Base-by-base conservation (phyloP, 2,113 vertebrate species). In the Syngnathus floridae region DNA sequence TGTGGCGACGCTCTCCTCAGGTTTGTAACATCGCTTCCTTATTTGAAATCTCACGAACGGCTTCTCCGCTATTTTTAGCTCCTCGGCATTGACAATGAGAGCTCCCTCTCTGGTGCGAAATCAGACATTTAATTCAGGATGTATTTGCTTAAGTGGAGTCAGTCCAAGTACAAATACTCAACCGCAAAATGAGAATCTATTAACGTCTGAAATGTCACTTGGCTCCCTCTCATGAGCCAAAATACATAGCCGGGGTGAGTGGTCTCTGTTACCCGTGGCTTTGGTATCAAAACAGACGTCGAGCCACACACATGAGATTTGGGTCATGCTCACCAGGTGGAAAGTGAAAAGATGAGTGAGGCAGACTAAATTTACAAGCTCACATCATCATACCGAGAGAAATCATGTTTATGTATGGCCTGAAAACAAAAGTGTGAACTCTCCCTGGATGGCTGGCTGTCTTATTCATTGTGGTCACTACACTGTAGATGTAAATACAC, bases 291-390 rank as follows among this genome's bases (percentile, higher is more conserved):
- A 74, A 78, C 65, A 67, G 75, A 74, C 72, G 79, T 65, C 56
- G 64, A 72, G 82, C 70, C 58, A 31, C 87, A 80, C 49, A 60
- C 56, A 66, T 69, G 68, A 82, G 88, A 90, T 89, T 86, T 84
- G 85, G 88, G 88, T 90, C 85, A 87, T 54, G 84, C 87, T 84
- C 78, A 80, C 83, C 82, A 87, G 87, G 89, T 90, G 89, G 84
- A 87, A 85, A 88, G 83, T 71, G 80, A 86, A 78, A 78, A 78
- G 82, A 84, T 88, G 81, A 88, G 75, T 77, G 86, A 49, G 79
- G 70, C 54, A 4, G 43, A 57, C 66, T 80, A 76, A 88, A 81
- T 78, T 68, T 84, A 72, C 84, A 89, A 79, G 84, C 89, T 85
- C 83, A 80, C 70, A 75, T 74, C 81, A 82, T 82, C 79, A 70